Evolutionary conservation across 2,797 vertebrate genomes (phyloP).

Genomic region (Hephaestus fuliginosus): DNA sequence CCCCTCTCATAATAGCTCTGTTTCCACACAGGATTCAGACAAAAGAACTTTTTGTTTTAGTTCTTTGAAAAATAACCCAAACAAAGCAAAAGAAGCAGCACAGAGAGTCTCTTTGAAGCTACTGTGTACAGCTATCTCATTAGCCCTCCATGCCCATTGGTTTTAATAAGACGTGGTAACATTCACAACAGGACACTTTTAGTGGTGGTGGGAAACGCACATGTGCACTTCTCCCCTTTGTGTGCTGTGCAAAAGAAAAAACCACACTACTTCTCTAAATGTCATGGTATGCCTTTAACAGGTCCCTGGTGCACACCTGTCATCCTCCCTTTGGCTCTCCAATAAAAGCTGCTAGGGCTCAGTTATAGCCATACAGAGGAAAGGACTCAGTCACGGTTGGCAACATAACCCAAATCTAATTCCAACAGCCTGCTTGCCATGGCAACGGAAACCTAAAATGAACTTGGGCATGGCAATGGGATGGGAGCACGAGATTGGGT

Average conservation of each 20-base stretch:
- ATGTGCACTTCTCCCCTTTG: conserved; percentile 19
- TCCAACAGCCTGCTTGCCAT: conserved; percentile 49
- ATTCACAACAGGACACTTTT: conserved; percentile 48
- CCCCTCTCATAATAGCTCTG: background rate
- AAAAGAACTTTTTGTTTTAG: background rate
- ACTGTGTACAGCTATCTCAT: conserved; percentile 42
- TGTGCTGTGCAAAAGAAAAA: conserved; percentile 47
- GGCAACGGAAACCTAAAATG: conserved; percentile 51
- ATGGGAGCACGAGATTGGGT: conserved; percentile 20
- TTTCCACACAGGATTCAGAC: conserved; percentile 2
- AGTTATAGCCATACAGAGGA: conserved; percentile 47
- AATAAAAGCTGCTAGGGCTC: conserved; percentile 68
- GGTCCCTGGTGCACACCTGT: conserved; percentile 73
- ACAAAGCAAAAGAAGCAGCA: background rate
- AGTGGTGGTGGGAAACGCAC: conserved; percentile 30
- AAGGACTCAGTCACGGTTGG: conserved; percentile 68
- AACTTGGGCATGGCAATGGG: conserved; percentile 38
- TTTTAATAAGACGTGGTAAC: conserved; percentile 53
- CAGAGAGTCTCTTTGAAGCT: conserved; percentile 21
- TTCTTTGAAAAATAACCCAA: background rate
- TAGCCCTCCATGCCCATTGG: conserved; percentile 23
- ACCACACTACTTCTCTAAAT: conserved; percentile 55
- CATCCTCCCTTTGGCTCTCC: conserved; percentile 63
- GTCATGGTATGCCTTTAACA: conserved; percentile 69
- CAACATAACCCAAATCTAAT: conserved; percentile 65